Conservation (phyloP, 2,113 vertebrate genomes). For the Danionella cerebrum region DNA sequence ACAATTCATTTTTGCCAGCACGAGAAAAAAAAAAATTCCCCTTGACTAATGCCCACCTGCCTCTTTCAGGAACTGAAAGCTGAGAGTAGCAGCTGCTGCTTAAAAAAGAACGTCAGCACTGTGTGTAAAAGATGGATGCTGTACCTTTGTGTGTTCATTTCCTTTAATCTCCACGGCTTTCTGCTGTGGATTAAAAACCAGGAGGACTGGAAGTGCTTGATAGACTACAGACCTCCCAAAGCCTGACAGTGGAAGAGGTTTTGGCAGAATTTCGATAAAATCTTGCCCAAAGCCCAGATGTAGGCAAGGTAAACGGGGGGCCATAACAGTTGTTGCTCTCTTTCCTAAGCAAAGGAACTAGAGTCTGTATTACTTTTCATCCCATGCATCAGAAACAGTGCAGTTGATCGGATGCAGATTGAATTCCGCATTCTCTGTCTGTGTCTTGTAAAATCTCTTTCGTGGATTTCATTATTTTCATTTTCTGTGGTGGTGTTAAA, state of each 20-base stretch:
- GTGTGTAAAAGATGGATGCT: slow-evolving; percentile 54
- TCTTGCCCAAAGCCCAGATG: slow-evolving; percentile 21
- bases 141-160: slow-evolving; percentile 17
- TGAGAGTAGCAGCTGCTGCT: slow-evolving; percentile 62
- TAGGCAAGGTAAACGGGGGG: slow-evolving; percentile 13
- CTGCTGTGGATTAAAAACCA: slow-evolving; percentile 34
- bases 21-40: slow-evolving; percentile 12
- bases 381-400: slow-evolving; percentile 13
- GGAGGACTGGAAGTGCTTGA: slow-evolving; percentile 39
- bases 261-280: slow-evolving; percentile 27
- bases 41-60: slow-evolving; percentile 21
- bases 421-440: not conserved
- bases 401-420: slow-evolving; percentile 12
- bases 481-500: slow-evolving; percentile 4
- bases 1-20: not conserved
- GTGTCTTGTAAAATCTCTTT: not conserved
- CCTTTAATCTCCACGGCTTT: slow-evolving; percentile 18
- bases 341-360: slow-evolving; percentile 22
- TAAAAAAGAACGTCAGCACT: slow-evolving; percentile 70
- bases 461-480: not conserved
- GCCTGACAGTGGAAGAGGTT: slow-evolving; percentile 40
- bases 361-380: slow-evolving; percentile 22
- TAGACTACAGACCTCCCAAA: slow-evolving; percentile 34
- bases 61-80: slow-evolving; percentile 63
- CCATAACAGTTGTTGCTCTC: not conserved